Percentiles rank a stretch among this genome's conserved stretches.
Evolutionary conservation across 1,140 invertebrate genomes (phyloP).

Genomic region (Andricus grossulariae): DNA sequence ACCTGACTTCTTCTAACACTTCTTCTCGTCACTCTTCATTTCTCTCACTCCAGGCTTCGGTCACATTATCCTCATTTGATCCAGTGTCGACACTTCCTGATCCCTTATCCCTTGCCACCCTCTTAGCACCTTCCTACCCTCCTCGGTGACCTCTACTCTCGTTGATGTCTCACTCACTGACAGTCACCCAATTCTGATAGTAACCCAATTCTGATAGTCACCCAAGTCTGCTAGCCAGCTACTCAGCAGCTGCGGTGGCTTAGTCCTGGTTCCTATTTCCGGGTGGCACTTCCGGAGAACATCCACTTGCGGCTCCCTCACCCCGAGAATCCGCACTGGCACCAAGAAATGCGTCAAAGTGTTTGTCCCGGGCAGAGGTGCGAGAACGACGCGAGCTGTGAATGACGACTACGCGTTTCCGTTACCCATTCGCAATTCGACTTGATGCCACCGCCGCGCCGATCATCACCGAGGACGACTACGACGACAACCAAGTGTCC

Average conservation of each 20-base stretch:
- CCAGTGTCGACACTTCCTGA: background rate
- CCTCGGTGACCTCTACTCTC: background rate
- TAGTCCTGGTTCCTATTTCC: slow-evolving; percentile 16
- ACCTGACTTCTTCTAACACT: slow-evolving; percentile 21
- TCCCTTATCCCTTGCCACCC: background rate
- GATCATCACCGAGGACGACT: slow-evolving; percentile 62
- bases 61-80: background rate
- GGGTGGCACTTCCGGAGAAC: slow-evolving; percentile 21
- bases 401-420: slow-evolving; percentile 46
- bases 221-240: no score
- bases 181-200: background rate
- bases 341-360: slow-evolving; percentile 33
- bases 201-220: no score
- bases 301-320: background rate
- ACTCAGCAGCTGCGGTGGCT: background rate
- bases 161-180: background rate
- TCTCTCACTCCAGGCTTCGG: background rate
- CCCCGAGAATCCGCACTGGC: slow-evolving; percentile 14
- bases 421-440: slow-evolving; percentile 55
- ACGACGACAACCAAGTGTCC: slow-evolving; percentile 67
- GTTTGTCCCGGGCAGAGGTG: slow-evolving; percentile 37
- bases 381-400: slow-evolving; percentile 42
- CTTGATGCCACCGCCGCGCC: slow-evolving; percentile 58
- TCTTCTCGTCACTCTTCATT: background rate
- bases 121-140: background rate